Evolutionary conservation across 2,113 vertebrate species (phyloP), one percentile per base, ranked within the genome.

Genomic region (Leucopsar rothschildi): DNA sequence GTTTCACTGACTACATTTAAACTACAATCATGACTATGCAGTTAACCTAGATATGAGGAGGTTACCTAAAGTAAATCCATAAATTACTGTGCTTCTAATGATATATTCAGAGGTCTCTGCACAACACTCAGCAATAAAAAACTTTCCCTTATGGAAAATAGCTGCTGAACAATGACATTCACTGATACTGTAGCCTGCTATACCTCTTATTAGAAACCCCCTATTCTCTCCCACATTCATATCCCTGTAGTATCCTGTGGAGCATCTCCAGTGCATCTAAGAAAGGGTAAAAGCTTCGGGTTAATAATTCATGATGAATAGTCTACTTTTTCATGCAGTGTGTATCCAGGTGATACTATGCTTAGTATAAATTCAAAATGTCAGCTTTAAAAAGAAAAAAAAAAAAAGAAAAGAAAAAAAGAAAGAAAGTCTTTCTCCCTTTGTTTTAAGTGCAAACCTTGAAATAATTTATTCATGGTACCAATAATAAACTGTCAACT

Each of bases 401-500:
- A 52, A 44, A 45, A 15, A 15, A 28, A n/a, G 27, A 5, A 14
- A 21, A 50, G 3, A 61, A 63, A 45, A 37, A 15, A 33, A 44
- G 16, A 64, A 64, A 31, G 0, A 5, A 68, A 71, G 18, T 16
- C 61, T 88, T 82, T 92, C 40, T 84, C 57, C 52, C 57, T 92
- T 95, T 40, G 60, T 93, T 96, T 95, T 94, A 95, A 81, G 60
- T 45, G 27, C 81, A 82, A 97, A 81, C 35, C 31, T 37, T 79
- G 70, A 56, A 96, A 97, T 96, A 97, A 97, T 95, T 95, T 96
- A 97, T 97, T 93, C 94, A 71, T 44, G 25, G 65, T 91, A 93
- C 44, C 56, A 64, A 64, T 84, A 87, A 69, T 91, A 80, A 90
- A 82, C 83, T 95, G 94, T 93, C 96, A 97, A 68, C 83, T 81